phyloP scores from a whole-genome alignment of 2,113 vertebrate species.

The Cynocephalus volans region DNA sequence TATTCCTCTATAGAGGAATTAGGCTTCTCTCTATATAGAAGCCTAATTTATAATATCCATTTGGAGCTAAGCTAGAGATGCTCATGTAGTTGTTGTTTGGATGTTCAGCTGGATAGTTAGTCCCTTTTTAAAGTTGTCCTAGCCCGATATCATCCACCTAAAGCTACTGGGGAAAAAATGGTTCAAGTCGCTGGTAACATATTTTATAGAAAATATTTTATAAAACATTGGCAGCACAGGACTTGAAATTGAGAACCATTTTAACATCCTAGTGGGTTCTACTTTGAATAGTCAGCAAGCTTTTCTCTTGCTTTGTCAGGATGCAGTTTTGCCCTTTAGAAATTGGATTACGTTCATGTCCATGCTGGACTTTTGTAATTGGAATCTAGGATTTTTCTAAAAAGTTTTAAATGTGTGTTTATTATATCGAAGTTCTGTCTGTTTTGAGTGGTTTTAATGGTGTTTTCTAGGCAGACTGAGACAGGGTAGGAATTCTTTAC shows the following conservation, averaged over 20 bases:
- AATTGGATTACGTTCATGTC: conserved; percentile 51
- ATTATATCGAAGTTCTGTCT: conserved; percentile 48
- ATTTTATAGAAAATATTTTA: conserved; percentile 54
- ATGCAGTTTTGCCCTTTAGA: conserved; percentile 39
- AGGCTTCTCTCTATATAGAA: not conserved
- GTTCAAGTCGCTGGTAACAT: not conserved
- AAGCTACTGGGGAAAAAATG: not conserved
- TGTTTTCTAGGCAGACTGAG: conserved; percentile 39
- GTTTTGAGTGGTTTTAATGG: conserved; percentile 57
- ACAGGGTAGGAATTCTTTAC: conserved; percentile 46
- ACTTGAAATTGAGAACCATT: conserved; percentile 41
- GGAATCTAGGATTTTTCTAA: not conserved
- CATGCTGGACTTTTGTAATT: conserved; percentile 20
- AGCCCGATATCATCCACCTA: not conserved
- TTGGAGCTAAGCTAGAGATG: not conserved
- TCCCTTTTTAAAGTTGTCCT: not conserved
- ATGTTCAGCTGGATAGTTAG: not conserved
- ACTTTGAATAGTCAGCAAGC: not conserved
- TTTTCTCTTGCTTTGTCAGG: conserved; percentile 5
- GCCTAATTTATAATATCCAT: not conserved
- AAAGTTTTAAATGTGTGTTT: conserved; percentile 57
- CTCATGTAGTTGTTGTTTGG: not conserved
- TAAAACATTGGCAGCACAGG: not conserved
- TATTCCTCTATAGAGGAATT: too few species aligned
- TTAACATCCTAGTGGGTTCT: not conserved